A percentile compares a stretch with the other conserved stretches of the same genome.
Evolutionary conservation across 2,113 vertebrate genomes (phyloP).

Genomic region (Mus musculus): DNA sequence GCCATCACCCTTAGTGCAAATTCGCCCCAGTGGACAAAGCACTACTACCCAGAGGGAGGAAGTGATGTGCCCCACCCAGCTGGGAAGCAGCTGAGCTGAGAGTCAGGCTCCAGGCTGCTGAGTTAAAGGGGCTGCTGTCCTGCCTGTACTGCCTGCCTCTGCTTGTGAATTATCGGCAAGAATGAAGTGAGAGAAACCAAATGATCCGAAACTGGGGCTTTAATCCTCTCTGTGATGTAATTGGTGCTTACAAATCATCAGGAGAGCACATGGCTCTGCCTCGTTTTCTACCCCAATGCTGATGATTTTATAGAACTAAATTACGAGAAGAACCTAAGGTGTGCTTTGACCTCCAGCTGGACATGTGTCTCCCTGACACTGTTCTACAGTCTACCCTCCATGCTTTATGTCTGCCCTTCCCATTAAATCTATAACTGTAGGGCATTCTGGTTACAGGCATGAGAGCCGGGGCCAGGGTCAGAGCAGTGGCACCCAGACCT

Average conservation of each 20-base stretch:
- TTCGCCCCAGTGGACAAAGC: not conserved
- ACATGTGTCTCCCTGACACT: not conserved
- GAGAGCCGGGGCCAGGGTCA: not conserved
- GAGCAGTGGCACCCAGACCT: not conserved
- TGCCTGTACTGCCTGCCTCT: not conserved
- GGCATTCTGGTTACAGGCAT: not conserved
- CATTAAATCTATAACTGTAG: not conserved
- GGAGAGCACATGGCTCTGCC: not conserved
- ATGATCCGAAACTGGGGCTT: not conserved
- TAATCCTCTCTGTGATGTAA: not conserved
- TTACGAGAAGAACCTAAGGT: not conserved
- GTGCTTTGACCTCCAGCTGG: not conserved
- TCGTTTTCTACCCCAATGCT: not conserved
- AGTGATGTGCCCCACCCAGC: not conserved
- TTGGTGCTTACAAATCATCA: not conserved
- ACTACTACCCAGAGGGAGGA: not conserved
- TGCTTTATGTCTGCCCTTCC: not conserved
- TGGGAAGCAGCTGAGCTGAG: not conserved
- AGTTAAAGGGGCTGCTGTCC: not conserved
- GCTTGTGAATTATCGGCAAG: not conserved
- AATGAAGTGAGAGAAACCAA: not conserved
- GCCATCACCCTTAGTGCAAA: not conserved
- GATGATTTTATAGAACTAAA: constrained; percentile 7
- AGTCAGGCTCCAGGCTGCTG: not conserved
- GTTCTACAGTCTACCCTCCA: not conserved